Base-by-base conservation (phyloP, 2,888 invertebrate species). In the Drosophila fulvimacula region DNA sequence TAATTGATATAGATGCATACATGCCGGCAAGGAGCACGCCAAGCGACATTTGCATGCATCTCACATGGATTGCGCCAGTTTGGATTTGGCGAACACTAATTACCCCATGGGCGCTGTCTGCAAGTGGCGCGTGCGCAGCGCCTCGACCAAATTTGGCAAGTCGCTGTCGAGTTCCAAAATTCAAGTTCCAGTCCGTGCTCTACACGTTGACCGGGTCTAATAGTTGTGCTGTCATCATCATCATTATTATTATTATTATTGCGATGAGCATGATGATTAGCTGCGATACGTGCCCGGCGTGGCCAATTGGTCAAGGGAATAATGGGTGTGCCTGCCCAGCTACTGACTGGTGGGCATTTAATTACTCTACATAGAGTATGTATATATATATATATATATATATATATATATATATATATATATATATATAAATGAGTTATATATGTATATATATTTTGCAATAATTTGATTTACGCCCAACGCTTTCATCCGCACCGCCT, bases 91-190 rank as follows among this genome's bases (percentile, higher is more conserved):
- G 39, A 5, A 24, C 44, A 56, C 27, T 56, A 59, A 69, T 63
- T 63, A 30, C 51, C 39, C 32, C n/a, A 48, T 13, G 21, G 32
- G 24, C 44, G 27, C 49, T 19, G 30, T 56, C 56, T 41, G 36
- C 36, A 34, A 5, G 38, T n/a, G 62, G 70, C 66, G 70, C 74
- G 51, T 74, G 74, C 66, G 55, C 66, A 70, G 70, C 70, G 66
- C 55, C 70, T 32, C 17, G 39, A 13, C 60, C 38, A 44, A 56
- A 62, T 52, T 63, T 48, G 58, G 39, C 44, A 9, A 21, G 30
- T 6, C 41, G 34, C 34, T 17, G 32, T 34, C 24, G 34, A 41
- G 32, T 3, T 9, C 24, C 55, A 39, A 51, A 41, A 41, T 17
- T 30, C 10, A 19, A 60, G 36, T 49, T 21, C 15, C 30, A 42